These are phyloP conservation scores for Megalurothrips usitatus DNA, from an alignment of 2,888 invertebrate genomes.

Conservation along the genomic window DNA sequence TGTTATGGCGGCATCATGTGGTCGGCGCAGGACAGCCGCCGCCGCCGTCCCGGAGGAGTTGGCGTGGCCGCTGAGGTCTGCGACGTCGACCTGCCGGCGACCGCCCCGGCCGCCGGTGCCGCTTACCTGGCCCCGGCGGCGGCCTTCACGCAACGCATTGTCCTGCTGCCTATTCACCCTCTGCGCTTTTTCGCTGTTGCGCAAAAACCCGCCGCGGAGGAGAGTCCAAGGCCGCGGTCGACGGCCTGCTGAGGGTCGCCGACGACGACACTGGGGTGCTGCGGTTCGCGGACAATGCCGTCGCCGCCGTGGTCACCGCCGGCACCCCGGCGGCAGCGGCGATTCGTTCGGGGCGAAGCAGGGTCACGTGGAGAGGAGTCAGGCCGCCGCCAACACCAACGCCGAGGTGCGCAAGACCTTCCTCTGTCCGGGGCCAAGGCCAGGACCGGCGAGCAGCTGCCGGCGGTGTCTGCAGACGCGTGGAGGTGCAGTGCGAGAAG, in stretches of 20 bases:
- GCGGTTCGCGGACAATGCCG: background rate
- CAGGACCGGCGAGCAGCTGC: no score
- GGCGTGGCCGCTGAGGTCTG: no score
- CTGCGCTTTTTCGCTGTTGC: constrained; percentile 5
- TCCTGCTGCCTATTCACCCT: background rate
- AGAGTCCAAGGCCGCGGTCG: background rate
- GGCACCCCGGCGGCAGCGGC: background rate
- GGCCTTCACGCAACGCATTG: background rate
- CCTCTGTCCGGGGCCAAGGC: background rate
- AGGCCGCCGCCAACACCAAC: background rate
- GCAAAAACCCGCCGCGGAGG: background rate
- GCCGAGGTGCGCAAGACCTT: background rate
- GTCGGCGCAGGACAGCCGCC: no score
- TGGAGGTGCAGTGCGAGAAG: background rate
- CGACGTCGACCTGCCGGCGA: background rate
- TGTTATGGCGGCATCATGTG: no score
- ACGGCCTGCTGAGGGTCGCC: background rate
- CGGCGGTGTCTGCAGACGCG: no score
- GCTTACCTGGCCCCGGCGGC: background rate
- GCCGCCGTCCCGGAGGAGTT: no score
- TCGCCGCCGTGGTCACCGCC: background rate
- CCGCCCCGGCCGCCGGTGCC: background rate
- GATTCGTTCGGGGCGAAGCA: background rate
- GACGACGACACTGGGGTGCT: background rate
- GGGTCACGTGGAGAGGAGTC: background rate